Evolutionary conservation across 2,113 vertebrate genomes (phyloP), one percentile per base, ranked within the genome.

Genomic region (Zosterops hypoxanthus): DNA sequence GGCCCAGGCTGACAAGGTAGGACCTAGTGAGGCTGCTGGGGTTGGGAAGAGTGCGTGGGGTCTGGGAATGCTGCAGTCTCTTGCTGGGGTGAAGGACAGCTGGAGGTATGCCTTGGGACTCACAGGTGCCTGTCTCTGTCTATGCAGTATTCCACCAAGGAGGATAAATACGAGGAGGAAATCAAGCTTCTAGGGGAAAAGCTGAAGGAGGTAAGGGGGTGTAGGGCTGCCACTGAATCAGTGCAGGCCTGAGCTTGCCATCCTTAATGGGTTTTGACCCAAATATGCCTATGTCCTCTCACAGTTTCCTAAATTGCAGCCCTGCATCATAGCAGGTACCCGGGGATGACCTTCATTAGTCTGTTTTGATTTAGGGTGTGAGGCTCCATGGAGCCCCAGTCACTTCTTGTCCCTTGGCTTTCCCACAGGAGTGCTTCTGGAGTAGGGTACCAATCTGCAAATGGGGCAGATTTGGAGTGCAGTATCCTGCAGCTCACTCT

Each of bases 1-100:
- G 94, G 99, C 99, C 88, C 99, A 99, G 98, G 98, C 99, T 47
- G 99, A 99, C 94, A 99, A 99, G 99, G 99, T 99, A 99, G 96
- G 98, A 82, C 46, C 42, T 1, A 5, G 75, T 4, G 31, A 94
- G 78, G 64, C 52, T 86, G 76, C 49, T 73, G 76, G 60, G 60
- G 59, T 46, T 80, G 88, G 76, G 72, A 46, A 72, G 31, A 64
- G 17, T 47, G 55, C 0, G 0, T 36, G 57, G 22, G 41, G 33
- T 33, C 12, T n/a, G 44, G 33, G 23, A 44, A 34, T 63, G 22
- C 42, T 73, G 83, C 1, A 0, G 25, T 86, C 24, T 59, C 5
- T 46, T 41, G 8, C 14, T 46, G 46, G 36, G 57, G 4, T 24
- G 28, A 75, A 88, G 34, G 28, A 64, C 0, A 11, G 16, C 15